phyloP scores from a whole-genome alignment of 1,140 invertebrate genomes.

The Hesperophylax magnus region DNA sequence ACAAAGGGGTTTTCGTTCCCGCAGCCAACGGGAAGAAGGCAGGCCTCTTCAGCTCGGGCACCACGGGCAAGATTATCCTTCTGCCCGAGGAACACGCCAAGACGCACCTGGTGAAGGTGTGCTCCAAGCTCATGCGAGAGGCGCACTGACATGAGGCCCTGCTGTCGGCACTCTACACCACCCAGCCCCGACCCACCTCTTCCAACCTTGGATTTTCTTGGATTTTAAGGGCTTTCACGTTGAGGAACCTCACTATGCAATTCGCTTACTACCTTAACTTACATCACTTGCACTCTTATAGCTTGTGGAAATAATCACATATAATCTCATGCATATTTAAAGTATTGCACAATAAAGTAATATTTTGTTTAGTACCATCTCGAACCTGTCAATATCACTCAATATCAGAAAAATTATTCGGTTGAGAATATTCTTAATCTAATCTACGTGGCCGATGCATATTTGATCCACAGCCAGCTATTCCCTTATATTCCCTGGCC shows the following conservation, averaged over 20 bases:
- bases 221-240: conserved; percentile 4
- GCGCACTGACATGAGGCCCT: conserved; percentile 67
- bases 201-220: neutral
- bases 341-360: too few relatives aligned
- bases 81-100: conserved; percentile 66
- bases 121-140: conserved; percentile 63
- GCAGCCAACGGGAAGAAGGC: conserved; percentile 62
- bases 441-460: too few relatives aligned
- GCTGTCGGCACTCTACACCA: conserved; percentile 61
- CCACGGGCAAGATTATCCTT: conserved; percentile 62
- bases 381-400: too few relatives aligned
- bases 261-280: conserved; percentile 67
- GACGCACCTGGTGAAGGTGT: conserved; percentile 63
- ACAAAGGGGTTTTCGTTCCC: conserved; percentile 66
- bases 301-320: conserved; percentile 17
- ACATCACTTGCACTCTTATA: conserved; percentile 62
- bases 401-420: too few relatives aligned
- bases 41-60: conserved; percentile 65
- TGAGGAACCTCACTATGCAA: conserved; percentile 59
- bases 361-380: too few relatives aligned
- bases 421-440: too few relatives aligned
- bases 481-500: too few relatives aligned
- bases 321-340: neutral
- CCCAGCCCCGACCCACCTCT: neutral
- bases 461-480: too few relatives aligned